phyloP scores from a whole-genome alignment of 1,140 invertebrate species.

The Polypedilum vanderplanki region DNA sequence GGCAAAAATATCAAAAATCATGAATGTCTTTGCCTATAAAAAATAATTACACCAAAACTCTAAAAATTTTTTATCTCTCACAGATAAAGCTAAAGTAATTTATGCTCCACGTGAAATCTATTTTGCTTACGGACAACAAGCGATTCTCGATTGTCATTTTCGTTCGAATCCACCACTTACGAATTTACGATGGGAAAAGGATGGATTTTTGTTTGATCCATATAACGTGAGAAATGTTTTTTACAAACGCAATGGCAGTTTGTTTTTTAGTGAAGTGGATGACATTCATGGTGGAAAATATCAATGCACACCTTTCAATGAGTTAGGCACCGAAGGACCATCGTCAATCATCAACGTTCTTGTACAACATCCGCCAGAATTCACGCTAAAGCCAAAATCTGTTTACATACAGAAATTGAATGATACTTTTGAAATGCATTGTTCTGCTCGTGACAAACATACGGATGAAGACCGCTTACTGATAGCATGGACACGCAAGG shows the following conservation, averaged over 20 bases:
- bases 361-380: conserved; percentile 76
- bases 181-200: conserved; percentile 91
- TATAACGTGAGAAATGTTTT: conserved; percentile 81
- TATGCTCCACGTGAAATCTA: conserved; percentile 82
- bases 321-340: conserved; percentile 74
- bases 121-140: conserved; percentile 81
- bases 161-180: conserved; percentile 87
- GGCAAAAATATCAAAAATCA: too few species aligned
- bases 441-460: conserved; percentile 67
- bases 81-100: conserved; percentile 87
- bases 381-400: conserved; percentile 66
- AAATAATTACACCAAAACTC: background rate
- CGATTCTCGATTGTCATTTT: conserved; percentile 85
- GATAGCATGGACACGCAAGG: conserved; percentile 51
- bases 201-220: conserved; percentile 84
- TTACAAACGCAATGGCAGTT: conserved; percentile 77
- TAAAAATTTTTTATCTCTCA: conserved; percentile 34
- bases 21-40: too few species aligned
- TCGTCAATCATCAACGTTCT: conserved; percentile 81
- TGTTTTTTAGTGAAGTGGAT: conserved; percentile 74
- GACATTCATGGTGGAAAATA: conserved; percentile 74
- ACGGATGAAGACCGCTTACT: conserved; percentile 45
- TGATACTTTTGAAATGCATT: conserved; percentile 73
- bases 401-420: conserved; percentile 76
- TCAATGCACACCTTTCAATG: conserved; percentile 87